Conservation (phyloP, 2,797 vertebrate species). For the Acrossocheilus fasciatus region DNA sequence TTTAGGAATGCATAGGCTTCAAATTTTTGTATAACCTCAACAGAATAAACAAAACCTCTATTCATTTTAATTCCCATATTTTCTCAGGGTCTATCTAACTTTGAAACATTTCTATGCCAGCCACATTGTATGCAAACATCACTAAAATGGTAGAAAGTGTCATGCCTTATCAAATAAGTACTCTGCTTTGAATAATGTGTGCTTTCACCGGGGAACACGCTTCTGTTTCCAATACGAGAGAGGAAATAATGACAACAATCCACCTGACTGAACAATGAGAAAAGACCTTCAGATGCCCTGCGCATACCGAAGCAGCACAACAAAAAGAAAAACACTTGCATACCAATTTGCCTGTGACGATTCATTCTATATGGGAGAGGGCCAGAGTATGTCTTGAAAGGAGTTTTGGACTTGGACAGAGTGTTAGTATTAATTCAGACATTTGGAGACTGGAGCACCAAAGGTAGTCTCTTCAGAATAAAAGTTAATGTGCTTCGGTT, state of each 20-base stretch:
- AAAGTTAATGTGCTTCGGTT: slow-evolving; percentile 39
- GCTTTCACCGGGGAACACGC: slow-evolving; percentile 15
- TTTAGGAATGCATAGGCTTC: neutral
- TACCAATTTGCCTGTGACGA: slow-evolving; percentile 31
- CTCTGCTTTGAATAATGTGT: slow-evolving; percentile 42
- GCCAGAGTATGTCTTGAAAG: slow-evolving; percentile 21
- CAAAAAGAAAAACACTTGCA: slow-evolving; percentile 26
- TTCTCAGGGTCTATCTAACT: neutral
- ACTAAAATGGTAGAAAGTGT: slow-evolving; percentile 34
- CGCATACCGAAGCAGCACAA: slow-evolving; percentile 33
- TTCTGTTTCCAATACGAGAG: slow-evolving; percentile 10
- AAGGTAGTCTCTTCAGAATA: slow-evolving; percentile 12
- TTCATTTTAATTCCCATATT: neutral
- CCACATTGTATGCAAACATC: slow-evolving; percentile 29
- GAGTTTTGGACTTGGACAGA: slow-evolving; percentile 22
- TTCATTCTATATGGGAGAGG: slow-evolving; percentile 14
- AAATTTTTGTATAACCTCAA: neutral
- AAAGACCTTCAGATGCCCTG: slow-evolving; percentile 9
- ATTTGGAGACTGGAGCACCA: slow-evolving; percentile 18
- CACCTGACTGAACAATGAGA: slow-evolving; percentile 39
- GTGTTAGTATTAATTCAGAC: slow-evolving; percentile 33
- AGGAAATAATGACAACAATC: slow-evolving; percentile 36
- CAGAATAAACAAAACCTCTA: neutral
- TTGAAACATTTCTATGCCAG: slow-evolving; percentile 22
- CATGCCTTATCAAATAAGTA: slow-evolving; percentile 42